A percentile compares a stretch with the other conserved stretches of the same genome.
Evolutionary conservation across 2,113 vertebrate species (phyloP).

Genomic region (Alouatta palliata): DNA sequence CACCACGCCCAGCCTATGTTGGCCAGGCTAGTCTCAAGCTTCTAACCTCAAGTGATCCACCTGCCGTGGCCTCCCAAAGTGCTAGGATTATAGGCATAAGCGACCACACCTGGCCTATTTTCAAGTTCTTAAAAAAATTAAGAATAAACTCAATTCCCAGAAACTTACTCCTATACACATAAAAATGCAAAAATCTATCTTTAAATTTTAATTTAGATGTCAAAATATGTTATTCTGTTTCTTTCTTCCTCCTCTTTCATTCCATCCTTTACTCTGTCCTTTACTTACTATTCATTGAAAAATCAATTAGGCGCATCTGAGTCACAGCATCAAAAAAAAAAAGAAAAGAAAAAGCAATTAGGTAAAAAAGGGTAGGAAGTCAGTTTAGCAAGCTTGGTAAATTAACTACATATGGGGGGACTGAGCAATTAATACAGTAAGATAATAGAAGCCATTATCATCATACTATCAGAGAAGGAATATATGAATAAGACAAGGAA

Average conservation of each 20-base stretch:
- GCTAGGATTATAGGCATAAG: no score
- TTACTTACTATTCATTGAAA: neutral
- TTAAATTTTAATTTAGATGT: neutral
- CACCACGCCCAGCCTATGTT: neutral
- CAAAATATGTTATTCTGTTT: neutral
- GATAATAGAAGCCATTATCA: neutral
- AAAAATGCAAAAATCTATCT: neutral
- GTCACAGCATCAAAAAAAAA: neutral
- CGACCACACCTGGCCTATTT: neutral
- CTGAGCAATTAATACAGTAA: neutral
- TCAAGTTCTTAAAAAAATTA: neutral
- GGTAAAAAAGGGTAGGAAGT: neutral
- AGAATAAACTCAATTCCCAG: neutral
- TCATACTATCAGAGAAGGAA: neutral
- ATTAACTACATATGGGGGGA: neutral
- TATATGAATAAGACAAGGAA: neutral
- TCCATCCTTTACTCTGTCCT: neutral
- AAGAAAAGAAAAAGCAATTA: conserved; percentile 40
- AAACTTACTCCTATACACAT: neutral
- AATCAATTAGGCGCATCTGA: neutral
- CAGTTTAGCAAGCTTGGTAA: neutral
- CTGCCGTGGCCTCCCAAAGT: no score
- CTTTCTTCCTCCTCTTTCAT: neutral
- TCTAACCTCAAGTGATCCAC: no score
- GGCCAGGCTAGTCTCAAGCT: no score